A percentile compares a stretch with the other conserved stretches of the same genome.
phyloP scores from a whole-genome alignment of 53 echinoderm and acorn worm genomes.

The Echinometra lucunter region DNA sequence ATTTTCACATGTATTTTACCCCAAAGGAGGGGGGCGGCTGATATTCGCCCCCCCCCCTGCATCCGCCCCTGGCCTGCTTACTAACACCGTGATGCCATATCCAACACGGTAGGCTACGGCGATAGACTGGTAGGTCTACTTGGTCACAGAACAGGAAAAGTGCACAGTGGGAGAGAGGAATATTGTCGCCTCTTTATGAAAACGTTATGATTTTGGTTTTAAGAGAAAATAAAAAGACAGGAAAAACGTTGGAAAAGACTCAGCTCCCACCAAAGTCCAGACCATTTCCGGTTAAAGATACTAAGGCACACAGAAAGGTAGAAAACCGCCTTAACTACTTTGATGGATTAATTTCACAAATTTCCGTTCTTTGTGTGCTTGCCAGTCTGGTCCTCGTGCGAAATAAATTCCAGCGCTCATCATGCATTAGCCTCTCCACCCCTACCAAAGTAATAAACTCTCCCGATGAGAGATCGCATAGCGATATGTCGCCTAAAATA shows the following conservation, averaged over 20 bases:
- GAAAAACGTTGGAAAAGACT: background rate
- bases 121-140: background rate
- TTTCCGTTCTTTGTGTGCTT: background rate
- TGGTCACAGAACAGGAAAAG: background rate
- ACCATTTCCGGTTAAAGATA: slow-evolving; percentile 18
- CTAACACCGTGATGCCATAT: too few relatives aligned
- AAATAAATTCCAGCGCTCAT: background rate
- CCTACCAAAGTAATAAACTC: slow-evolving; percentile 19
- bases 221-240: background rate
- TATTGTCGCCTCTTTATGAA: slow-evolving; percentile 5
- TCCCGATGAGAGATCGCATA: background rate
- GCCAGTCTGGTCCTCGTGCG: background rate
- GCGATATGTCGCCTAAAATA: slow-evolving; percentile 28
- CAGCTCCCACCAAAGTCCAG: background rate
- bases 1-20: too few relatives aligned
- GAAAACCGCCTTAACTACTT: background rate
- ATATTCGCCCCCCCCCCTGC: too few relatives aligned
- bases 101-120: too few relatives aligned
- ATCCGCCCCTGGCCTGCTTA: too few relatives aligned
- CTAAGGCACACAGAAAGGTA: background rate
- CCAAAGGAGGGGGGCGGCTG: too few relatives aligned
- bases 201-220: background rate
- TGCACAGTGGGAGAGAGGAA: slow-evolving; percentile 11
- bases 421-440: background rate
- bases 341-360: background rate